A percentile compares a stretch with the other conserved stretches of the same genome.
Conservation (phyloP, 2,113 vertebrate genomes). For the Hyperopisus bebe region DNA sequence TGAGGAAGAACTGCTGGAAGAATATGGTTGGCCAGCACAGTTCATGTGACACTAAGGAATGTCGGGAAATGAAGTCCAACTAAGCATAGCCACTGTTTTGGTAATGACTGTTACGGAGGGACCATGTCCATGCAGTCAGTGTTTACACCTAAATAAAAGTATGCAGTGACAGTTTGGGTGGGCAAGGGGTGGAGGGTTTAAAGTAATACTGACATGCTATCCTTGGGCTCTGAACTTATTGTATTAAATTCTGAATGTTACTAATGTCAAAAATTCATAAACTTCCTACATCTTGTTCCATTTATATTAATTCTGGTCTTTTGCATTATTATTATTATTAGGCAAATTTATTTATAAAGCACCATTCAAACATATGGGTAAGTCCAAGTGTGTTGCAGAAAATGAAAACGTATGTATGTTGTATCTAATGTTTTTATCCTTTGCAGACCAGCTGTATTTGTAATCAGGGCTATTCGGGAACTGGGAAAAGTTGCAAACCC, state of each 20-base stretch:
- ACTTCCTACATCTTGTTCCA: not conserved
- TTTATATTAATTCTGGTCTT: not conserved
- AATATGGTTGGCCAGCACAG: not conserved
- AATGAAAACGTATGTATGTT: not conserved
- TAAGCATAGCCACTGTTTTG: not conserved
- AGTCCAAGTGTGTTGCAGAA: not conserved
- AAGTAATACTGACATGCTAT: too few species aligned
- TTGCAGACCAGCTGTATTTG: constrained; percentile 76
- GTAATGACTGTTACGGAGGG: not conserved
- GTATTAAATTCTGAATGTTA: too few species aligned
- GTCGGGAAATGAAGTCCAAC: not conserved
- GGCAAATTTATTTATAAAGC: not conserved
- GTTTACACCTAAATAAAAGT: not conserved
- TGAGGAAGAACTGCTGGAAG: not conserved
- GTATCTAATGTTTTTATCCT: not conserved
- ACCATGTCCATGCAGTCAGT: not conserved
- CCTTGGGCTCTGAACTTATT: too few species aligned
- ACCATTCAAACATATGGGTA: not conserved
- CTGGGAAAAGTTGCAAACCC: constrained; percentile 67
- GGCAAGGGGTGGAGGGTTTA: too few species aligned
- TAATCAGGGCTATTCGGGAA: constrained; percentile 60
- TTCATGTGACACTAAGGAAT: not conserved
- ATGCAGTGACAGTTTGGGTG: too few species aligned
- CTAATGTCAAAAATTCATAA: not conserved
- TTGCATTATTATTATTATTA: not conserved